Evolutionary conservation across 1,140 invertebrate species (phyloP).

Genomic region (Heterodera schachtii): DNA sequence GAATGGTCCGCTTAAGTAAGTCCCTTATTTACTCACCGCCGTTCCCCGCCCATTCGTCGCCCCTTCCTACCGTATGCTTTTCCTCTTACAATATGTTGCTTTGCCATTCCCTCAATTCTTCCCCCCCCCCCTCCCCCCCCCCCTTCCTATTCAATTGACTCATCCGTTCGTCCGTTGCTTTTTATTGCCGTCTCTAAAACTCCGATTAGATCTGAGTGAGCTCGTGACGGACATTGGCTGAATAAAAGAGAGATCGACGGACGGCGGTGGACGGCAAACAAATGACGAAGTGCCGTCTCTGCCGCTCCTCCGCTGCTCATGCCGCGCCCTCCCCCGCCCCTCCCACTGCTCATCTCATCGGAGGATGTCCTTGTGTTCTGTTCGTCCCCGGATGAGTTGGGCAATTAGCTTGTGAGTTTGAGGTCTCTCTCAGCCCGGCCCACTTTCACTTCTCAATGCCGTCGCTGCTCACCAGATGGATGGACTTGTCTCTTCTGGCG

Average conservation of each 20-base stretch:
- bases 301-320: too few relatives aligned
- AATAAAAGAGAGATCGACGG: not conserved
- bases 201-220: constrained; percentile 14
- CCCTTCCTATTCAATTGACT: not conserved
- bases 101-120: not conserved
- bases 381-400: not conserved
- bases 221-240: constrained; percentile 7
- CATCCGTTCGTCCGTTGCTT: not conserved
- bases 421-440: not conserved
- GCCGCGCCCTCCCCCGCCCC: not conserved
- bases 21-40: too few relatives aligned
- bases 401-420: not conserved
- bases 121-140: not conserved
- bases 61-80: not conserved
- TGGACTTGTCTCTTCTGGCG: constrained; percentile 8
- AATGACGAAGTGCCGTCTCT: too few relatives aligned
- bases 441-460: not conserved
- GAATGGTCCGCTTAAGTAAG: too few relatives aligned
- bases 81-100: too few relatives aligned
- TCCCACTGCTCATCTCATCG: not conserved
- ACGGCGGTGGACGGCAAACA: constrained; percentile 11
- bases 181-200: constrained; percentile 11
- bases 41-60: too few relatives aligned
- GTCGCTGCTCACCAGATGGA: constrained; percentile 7
- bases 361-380: not conserved